Evolutionary conservation across 1,140 invertebrate genomes (phyloP).

Genomic region (Lepidurus packardi): DNA sequence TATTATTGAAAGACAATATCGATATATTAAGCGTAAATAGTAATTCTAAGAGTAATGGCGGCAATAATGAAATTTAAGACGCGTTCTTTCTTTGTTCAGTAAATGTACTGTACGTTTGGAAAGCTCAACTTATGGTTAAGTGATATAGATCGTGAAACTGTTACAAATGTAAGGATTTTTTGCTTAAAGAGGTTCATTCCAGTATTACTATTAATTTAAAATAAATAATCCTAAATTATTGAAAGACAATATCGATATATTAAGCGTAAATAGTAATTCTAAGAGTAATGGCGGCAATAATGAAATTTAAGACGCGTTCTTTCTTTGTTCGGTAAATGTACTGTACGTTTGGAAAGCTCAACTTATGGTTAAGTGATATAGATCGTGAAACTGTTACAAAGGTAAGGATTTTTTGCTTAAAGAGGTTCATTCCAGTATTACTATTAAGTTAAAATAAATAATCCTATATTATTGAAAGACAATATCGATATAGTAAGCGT

Average conservation of each 20-base stretch:
- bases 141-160: conserved; percentile 45
- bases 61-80: too few relatives aligned
- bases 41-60: too few relatives aligned
- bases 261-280: not conserved
- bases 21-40: not conserved
- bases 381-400: conserved; percentile 46
- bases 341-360: conserved; percentile 40
- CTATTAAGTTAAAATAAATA: not conserved
- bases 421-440: not conserved
- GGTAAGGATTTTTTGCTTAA: conserved; percentile 38
- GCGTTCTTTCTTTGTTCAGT: too few relatives aligned
- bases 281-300: too few relatives aligned
- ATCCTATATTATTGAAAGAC: not conserved
- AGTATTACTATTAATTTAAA: not conserved
- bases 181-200: not conserved
- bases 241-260: not conserved
- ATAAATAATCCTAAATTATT: not conserved
- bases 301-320: too few relatives aligned
- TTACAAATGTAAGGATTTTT: conserved; percentile 42
- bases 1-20: not conserved
- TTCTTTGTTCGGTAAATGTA: too few relatives aligned
- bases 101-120: conserved; percentile 31
- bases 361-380: conserved; percentile 45
- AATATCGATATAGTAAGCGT: not conserved
- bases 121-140: conserved; percentile 44